Evolutionary conservation across 2,888 invertebrate species (phyloP), one percentile per base, ranked within the genome.

Genomic region (Desoria tigrina): DNA sequence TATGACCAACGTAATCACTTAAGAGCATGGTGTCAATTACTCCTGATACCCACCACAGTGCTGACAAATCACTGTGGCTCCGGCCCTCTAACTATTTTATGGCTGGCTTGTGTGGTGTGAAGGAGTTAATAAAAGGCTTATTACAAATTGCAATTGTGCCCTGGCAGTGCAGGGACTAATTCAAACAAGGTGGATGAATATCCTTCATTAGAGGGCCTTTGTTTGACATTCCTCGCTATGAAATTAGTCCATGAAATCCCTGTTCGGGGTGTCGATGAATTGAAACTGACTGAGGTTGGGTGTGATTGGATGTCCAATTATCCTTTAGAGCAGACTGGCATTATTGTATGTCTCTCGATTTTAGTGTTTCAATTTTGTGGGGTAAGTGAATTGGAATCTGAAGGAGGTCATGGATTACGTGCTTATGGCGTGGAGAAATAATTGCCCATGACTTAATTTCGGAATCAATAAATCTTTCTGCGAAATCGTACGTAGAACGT

Each of bases 1-100:
- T 18, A 51, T 51, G 51, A 51, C 51, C 51, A 26, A 39, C 24
- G 37, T 54, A 54, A 54, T 54, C 32, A 54, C 51, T 51, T 51
- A 51, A 51, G 24, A 51, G 26, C 51, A 51, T 16, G 51, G 51
- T 51, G 51, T 51, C 51, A 51, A 51, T 51, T 51, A 24, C 51
- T 24, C 9, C 3, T 45, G 32, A 32, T 32, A 32, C 32, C 32
- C 32, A 32, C 32, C 32, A 32, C 32, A 32, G 11, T 32, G 32
- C 32, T 32, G 32, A 32, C 32, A 32, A 32, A 32, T 32, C 32
- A 32, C 11, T 32, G 32, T 32, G 4, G 32, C n/a, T n/a, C n/a
- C n/a, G n/a, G n/a, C n/a, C n/a, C n/a, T n/a, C n/a, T n/a, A n/a
- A n/a, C n/a, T n/a, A 32, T 32, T 32, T 4, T 32, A 32, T 11